Percentiles rank a stretch among this genome's conserved stretches.
phyloP scores from a whole-genome alignment of 2,113 vertebrate genomes.

The Sminthopsis crassicaudata region DNA sequence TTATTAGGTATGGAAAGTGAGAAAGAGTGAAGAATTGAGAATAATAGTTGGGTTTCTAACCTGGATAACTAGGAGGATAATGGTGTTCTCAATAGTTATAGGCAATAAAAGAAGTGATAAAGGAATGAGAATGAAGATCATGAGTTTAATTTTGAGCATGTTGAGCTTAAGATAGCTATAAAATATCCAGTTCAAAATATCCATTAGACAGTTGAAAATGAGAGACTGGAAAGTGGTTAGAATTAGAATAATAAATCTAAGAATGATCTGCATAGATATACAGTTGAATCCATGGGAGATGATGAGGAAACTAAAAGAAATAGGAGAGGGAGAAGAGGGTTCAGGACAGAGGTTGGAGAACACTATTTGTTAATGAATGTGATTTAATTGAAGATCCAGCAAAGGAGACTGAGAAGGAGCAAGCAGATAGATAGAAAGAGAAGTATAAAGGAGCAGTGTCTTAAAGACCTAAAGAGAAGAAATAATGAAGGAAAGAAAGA shows the following conservation, averaged over 20 bases:
- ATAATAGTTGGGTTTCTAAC: background rate
- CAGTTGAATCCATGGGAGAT: background rate
- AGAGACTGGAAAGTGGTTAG: background rate
- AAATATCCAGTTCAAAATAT: background rate
- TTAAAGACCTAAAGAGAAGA: background rate
- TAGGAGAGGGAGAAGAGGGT: no score
- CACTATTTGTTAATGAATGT: background rate
- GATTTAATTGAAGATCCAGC: background rate
- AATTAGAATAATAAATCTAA: background rate
- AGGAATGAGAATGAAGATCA: background rate
- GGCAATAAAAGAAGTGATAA: background rate
- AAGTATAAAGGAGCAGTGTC: background rate
- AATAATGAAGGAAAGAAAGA: background rate
- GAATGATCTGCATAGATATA: background rate
- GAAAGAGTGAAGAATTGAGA: background rate
- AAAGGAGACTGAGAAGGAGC: background rate
- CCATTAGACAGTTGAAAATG: background rate
- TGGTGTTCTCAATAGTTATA: background rate
- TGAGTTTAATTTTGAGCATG: background rate
- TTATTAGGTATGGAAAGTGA: background rate
- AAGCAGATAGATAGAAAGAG: background rate
- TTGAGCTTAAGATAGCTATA: background rate
- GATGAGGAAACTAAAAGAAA: background rate
- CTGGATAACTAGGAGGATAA: background rate
- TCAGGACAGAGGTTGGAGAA: no score